Evolutionary conservation across 1,140 invertebrate genomes (phyloP).

Genomic region (Lethrus apterus): DNA sequence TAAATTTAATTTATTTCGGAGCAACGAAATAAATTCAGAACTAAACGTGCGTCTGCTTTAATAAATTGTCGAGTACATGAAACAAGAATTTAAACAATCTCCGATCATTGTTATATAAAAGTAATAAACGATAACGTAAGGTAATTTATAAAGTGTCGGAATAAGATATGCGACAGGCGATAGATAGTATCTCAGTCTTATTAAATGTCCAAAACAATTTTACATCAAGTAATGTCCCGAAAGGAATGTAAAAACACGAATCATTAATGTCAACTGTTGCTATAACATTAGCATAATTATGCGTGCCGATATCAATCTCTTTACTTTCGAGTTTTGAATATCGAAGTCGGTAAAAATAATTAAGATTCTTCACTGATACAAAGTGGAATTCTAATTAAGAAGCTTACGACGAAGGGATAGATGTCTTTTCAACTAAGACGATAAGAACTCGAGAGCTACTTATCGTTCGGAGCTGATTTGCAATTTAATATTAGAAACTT

Average conservation of each 20-base stretch:
- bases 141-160: slow-evolving; percentile 8
- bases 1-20: slow-evolving; percentile 4
- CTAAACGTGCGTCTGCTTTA: background rate
- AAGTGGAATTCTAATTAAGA: slow-evolving; percentile 31
- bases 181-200: background rate
- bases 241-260: slow-evolving; percentile 21
- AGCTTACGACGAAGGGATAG: slow-evolving; percentile 22
- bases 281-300: slow-evolving; percentile 28
- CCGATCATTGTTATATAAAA: slow-evolving; percentile 10
- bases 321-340: background rate
- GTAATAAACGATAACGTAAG: slow-evolving; percentile 15
- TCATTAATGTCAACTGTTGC: slow-evolving; percentile 29
- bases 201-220: slow-evolving; percentile 18
- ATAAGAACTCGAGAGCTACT: slow-evolving; percentile 19
- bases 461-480: slow-evolving; percentile 24
- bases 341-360: slow-evolving; percentile 22
- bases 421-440: slow-evolving; percentile 20
- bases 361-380: slow-evolving; percentile 26
- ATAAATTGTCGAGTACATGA: slow-evolving; percentile 8
- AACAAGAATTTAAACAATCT: slow-evolving; percentile 9
- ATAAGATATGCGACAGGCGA: slow-evolving; percentile 10
- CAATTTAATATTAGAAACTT: slow-evolving; percentile 29
- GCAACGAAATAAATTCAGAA: slow-evolving; percentile 4
- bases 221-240: slow-evolving; percentile 16
- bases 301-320: slow-evolving; percentile 21